These are phyloP conservation scores for Macrosoma leucophasiata DNA, from an alignment of 2,888 invertebrate species.

Conservation along the genomic window DNA sequence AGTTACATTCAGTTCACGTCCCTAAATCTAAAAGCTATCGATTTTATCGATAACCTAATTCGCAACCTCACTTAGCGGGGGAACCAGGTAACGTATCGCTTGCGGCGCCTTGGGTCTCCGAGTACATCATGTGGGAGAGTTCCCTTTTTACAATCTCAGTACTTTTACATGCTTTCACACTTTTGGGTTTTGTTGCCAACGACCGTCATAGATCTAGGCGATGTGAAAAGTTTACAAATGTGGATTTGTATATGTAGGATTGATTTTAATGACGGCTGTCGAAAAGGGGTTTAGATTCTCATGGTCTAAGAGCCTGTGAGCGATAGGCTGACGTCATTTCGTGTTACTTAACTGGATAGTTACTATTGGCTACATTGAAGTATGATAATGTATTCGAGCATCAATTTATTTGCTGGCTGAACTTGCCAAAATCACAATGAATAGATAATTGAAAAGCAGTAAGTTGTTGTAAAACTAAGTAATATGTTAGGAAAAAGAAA, in stretches of 20 bases:
- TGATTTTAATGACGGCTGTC: no score
- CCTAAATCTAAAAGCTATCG: constrained; percentile 22
- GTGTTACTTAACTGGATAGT: no score
- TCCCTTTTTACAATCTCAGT: constrained; percentile 41
- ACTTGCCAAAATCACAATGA: no score
- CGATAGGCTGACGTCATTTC: no score
- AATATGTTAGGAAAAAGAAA: constrained; percentile 10
- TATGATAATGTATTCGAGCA: no score
- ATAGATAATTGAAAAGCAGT: no score
- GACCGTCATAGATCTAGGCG: constrained; percentile 34
- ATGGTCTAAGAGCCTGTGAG: no score
- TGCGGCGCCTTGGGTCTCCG: no score
- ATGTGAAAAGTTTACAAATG: constrained; percentile 39
- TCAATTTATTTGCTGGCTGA: no score
- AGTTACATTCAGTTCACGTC: constrained; percentile 19
- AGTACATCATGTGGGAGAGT: constrained; percentile 49
- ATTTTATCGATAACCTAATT: constrained; percentile 44
- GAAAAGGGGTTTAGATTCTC: no score
- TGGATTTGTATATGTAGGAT: no score
- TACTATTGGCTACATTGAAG: no score
- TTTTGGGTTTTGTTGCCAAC: constrained; percentile 46
- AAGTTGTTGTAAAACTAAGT: constrained; percentile 13
- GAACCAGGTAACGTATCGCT: constrained; percentile 37
- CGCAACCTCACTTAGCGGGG: constrained; percentile 35
- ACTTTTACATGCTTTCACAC: constrained; percentile 65